Evolutionary conservation across 2,888 invertebrate species (phyloP).

Genomic region (Agriotes lineatus): DNA sequence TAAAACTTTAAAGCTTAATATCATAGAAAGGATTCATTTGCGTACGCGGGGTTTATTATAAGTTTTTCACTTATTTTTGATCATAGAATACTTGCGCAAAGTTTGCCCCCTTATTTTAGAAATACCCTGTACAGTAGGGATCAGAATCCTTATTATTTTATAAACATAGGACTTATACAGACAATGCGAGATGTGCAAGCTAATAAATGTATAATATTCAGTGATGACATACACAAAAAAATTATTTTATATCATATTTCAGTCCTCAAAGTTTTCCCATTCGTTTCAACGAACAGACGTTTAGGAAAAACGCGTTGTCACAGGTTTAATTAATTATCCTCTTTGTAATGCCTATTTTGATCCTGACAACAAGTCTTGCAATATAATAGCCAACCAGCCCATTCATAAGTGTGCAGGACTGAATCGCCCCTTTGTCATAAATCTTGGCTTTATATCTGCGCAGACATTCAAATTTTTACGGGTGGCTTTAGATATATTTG

Average conservation of each 20-base stretch:
- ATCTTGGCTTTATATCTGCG: background rate
- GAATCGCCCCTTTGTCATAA: constrained; percentile 6
- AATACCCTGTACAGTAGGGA: too few relatives aligned
- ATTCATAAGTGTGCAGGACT: constrained; percentile 11
- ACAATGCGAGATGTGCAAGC: too few relatives aligned
- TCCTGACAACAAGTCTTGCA: constrained; percentile 9
- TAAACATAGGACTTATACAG: too few relatives aligned
- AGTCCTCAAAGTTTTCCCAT: background rate
- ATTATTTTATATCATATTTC: background rate
- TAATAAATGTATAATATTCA: too few relatives aligned
- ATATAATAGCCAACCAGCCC: constrained; percentile 4
- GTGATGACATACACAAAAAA: too few relatives aligned
- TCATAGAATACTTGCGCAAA: too few relatives aligned
- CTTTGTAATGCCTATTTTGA: constrained; percentile 5
- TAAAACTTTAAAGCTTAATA: too few relatives aligned
- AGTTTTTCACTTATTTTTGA: too few relatives aligned
- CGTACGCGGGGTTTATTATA: too few relatives aligned
- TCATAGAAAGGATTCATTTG: too few relatives aligned
- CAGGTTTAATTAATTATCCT: constrained; percentile 3
- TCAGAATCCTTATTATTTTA: too few relatives aligned
- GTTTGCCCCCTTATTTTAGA: too few relatives aligned
- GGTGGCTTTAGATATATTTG: constrained; percentile 6
- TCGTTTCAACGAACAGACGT: background rate
- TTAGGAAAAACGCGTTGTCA: background rate
- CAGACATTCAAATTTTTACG: background rate